A percentile compares a stretch with the other conserved stretches of the same genome.
phyloP scores from a whole-genome alignment of 2,797 vertebrate species.

The Columba guinea region DNA sequence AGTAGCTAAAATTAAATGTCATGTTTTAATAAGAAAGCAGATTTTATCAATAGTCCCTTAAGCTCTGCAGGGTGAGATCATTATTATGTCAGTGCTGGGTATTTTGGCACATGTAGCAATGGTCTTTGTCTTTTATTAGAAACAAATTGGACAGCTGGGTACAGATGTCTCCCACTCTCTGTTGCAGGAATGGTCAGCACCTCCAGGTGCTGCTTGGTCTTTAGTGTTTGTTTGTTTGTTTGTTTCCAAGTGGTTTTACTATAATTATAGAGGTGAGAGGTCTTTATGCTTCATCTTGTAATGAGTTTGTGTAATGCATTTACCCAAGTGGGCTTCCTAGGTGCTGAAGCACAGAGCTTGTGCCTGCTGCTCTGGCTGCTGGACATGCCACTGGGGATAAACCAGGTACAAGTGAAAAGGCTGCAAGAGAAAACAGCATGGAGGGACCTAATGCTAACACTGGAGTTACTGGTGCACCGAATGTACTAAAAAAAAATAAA shows the following conservation, averaged over 20 bases:
- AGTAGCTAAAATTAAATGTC: not conserved
- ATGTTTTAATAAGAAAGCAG: not conserved
- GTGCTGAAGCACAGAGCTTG: not conserved
- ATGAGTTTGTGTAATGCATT: conserved; percentile 21
- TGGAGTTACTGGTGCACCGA: not conserved
- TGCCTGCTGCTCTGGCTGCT: not conserved
- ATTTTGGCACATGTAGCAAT: not conserved
- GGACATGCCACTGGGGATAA: not conserved
- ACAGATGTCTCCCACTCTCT: not conserved
- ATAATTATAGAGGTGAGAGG: not conserved
- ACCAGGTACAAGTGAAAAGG: not conserved
- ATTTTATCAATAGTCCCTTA: conserved; percentile 19
- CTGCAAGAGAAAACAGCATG: not conserved
- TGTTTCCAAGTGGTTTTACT: not conserved
- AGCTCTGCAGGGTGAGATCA: conserved; percentile 11
- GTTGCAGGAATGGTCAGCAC: not conserved
- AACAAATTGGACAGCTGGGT: not conserved
- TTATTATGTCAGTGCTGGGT: not conserved
- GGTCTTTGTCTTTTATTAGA: conserved; percentile 6
- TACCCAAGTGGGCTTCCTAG: not conserved
- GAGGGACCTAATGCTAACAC: not conserved
- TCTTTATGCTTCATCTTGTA: conserved; percentile 13
- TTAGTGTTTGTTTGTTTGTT: not conserved
- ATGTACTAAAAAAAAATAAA: not conserved
- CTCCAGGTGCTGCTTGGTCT: not conserved